Percentiles rank a stretch among this genome's conserved stretches.
Conservation (phyloP, 2,888 invertebrate species). For the Agrenia bidenticulata region DNA sequence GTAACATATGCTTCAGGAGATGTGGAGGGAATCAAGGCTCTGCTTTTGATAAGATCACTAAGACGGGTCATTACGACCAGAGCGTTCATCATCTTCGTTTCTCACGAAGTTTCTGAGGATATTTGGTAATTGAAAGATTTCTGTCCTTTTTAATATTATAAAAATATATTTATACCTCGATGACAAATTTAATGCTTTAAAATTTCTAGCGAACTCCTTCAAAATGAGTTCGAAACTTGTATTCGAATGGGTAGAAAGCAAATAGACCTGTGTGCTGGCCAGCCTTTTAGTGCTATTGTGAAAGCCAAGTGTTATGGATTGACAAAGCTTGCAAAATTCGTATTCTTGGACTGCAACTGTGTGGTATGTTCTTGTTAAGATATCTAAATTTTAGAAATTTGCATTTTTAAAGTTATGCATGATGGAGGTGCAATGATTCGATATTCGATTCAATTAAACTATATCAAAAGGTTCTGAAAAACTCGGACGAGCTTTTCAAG, state of each 20-base stretch:
- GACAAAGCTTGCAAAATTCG: not conserved
- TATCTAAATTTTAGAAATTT: not conserved
- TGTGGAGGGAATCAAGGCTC: slow-evolving; percentile 20
- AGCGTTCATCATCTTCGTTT: slow-evolving; percentile 13
- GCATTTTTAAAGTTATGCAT: too few relatives aligned
- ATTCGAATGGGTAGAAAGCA: not conserved
- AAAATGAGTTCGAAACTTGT: not conserved
- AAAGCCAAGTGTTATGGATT: not conserved
- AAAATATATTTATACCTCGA: too few relatives aligned
- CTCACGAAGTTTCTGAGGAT: slow-evolving; percentile 27
- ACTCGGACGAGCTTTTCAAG: too few relatives aligned
- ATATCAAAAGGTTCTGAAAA: too few relatives aligned
- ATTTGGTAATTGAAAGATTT: slow-evolving; percentile 14
- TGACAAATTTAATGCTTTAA: too few relatives aligned
- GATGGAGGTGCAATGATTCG: too few relatives aligned
- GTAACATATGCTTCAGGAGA: slow-evolving; percentile 31
- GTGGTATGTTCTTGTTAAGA: not conserved
- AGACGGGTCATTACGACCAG: slow-evolving; percentile 23
- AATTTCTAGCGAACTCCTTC: slow-evolving; percentile 1
- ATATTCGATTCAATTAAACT: too few relatives aligned
- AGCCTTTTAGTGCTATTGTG: not conserved
- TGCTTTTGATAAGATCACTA: slow-evolving; percentile 30
- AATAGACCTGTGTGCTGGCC: not conserved
- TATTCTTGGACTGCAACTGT: slow-evolving; percentile 4
- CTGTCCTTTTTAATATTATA: too few relatives aligned